Evolutionary conservation across 2,797 vertebrate genomes (phyloP), one percentile per base, ranked within the genome.

Genomic region (Labeo calbasu): DNA sequence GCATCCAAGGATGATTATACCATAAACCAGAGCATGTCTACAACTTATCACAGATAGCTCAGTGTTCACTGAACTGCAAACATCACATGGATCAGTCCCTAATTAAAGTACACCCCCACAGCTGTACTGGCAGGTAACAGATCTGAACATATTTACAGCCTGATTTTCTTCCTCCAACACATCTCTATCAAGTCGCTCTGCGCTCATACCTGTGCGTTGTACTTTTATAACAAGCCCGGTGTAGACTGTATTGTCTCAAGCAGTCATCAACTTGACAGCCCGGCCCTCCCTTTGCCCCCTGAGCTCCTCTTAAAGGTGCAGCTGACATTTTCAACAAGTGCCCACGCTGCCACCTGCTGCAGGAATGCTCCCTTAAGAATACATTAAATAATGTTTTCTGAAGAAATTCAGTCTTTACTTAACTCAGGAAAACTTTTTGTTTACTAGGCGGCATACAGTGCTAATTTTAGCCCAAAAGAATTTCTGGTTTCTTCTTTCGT

Each of bases 71-170:
- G 86, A 70, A 77, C 25, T 15, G 12, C 76, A 69, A 40, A 68
- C 63, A 71, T 43, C 53, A 61, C 40, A 46, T 70, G 46, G 28
- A 68, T 68, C 59, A 32, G 63, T 55, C 23, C n/a, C 71, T 81
- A 86, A 86, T 86, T 86, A 81, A 51, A 79, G 61, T 28, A 68
- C 77, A 77, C 77, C 59, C 71, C 79, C 77, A 69, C 85, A 76
- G 77, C 51, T 81, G 82, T 77, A 83, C 63, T 36, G 23, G 51
- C 82, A 83, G 73, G 82, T 55, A 77, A 83, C 82, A 77, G 36
- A 77, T 77, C 17, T 69, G 23, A 77, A 77, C 61, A 83, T 57
- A 83, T 83, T 77, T 77, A 83, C 43, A 77, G 61, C 72, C 17
- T 53, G 81, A 76, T 83, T 83, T 83, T 83, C 21, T n/a, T 77